phyloP scores from a whole-genome alignment of 1,140 invertebrate species.

The Nebria ingens region DNA sequence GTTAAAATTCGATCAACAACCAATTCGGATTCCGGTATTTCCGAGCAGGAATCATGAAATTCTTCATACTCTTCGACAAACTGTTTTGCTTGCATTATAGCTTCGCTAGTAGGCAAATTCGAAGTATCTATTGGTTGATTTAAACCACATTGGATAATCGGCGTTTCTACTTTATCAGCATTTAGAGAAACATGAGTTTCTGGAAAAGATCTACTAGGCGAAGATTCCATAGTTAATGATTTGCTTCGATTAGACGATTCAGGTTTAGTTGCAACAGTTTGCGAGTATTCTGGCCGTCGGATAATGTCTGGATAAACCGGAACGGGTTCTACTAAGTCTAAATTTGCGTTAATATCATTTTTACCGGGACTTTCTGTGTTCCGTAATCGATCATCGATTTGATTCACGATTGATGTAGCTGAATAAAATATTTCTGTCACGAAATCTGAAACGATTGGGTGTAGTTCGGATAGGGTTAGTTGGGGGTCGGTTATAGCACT shows the following conservation, averaged over 20 bases:
- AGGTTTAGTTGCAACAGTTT: constrained; percentile 13
- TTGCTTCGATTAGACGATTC: background rate
- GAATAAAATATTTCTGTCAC: background rate
- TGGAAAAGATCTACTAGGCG: constrained; percentile 12
- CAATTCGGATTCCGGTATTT: constrained; percentile 18
- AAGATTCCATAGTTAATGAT: background rate
- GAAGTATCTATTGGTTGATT: constrained; percentile 13
- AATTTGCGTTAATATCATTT: background rate
- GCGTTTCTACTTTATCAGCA: background rate
- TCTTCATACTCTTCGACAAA: constrained; percentile 34
- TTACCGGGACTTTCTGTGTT: background rate
- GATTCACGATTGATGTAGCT: background rate
- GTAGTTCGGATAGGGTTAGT: background rate
- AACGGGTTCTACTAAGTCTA: background rate
- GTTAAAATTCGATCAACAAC: constrained; percentile 17
- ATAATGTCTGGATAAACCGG: no score
- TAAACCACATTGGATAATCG: constrained; percentile 10
- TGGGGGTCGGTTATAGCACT: background rate
- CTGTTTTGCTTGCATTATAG: constrained; percentile 27
- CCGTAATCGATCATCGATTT: background rate
- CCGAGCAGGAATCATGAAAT: constrained; percentile 30
- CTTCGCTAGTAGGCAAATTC: constrained; percentile 22
- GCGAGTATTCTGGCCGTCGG: no score
- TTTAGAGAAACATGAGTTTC: constrained; percentile 20
- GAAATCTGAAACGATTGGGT: background rate